Evolutionary conservation across 2,113 vertebrate genomes (phyloP).

Genomic region (Forbesichthys agassizii): DNA sequence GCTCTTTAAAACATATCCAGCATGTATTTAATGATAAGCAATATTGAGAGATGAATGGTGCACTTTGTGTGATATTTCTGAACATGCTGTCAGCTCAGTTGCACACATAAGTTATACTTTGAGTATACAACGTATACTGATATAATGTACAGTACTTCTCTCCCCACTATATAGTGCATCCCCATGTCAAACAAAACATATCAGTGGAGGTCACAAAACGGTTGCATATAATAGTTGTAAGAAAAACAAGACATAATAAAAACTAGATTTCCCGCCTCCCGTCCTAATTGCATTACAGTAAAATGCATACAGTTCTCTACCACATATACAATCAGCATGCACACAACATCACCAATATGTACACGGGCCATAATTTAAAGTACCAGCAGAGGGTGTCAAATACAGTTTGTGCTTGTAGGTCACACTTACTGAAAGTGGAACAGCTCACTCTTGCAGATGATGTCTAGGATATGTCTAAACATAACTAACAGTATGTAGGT

Average conservation of each 20-base stretch:
- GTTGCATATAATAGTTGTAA: constrained; percentile 31
- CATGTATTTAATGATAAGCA: constrained; percentile 25
- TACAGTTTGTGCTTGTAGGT: constrained; percentile 45
- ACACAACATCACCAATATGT: constrained; percentile 53
- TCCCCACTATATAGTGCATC: not conserved
- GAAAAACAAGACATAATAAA: not conserved
- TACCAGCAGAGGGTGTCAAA: constrained; percentile 36
- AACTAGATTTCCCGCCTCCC: constrained; percentile 37
- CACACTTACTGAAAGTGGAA: constrained; percentile 48
- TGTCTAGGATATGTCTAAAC: too few species aligned
- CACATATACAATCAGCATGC: constrained; percentile 63
- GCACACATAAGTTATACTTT: constrained; percentile 23
- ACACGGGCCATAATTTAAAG: constrained; percentile 48
- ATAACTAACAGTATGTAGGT: too few species aligned
- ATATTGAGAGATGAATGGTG: constrained; percentile 26
- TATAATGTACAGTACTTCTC: constrained; percentile 5
- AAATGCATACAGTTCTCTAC: constrained; percentile 49
- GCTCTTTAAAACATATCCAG: constrained; percentile 4
- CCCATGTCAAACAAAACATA: constrained; percentile 9
- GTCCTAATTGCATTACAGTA: constrained; percentile 24
- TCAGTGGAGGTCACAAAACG: constrained; percentile 24
- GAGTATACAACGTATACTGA: constrained; percentile 26
- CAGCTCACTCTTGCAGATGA: constrained; percentile 22
- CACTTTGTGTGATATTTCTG: constrained; percentile 35
- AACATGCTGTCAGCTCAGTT: constrained; percentile 48